Evolutionary conservation across 1,140 invertebrate genomes (phyloP).

Genomic region (Trypoxylus dichotomus): DNA sequence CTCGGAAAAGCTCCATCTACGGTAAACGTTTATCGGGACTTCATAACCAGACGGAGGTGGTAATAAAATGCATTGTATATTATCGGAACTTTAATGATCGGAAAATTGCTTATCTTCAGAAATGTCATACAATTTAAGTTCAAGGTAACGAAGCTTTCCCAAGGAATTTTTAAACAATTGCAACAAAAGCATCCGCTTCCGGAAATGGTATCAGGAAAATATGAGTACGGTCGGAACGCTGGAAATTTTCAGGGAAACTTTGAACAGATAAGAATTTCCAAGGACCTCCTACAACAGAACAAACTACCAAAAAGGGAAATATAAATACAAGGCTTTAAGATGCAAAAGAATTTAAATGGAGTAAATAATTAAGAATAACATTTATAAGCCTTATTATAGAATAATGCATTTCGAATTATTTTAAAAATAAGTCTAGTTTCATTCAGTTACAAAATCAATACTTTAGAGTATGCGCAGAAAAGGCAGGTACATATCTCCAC

Average conservation of each 20-base stretch:
- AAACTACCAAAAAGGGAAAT: not conserved
- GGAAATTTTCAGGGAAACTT: not conserved
- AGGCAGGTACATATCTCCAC: too few relatives aligned
- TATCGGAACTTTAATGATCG: not conserved
- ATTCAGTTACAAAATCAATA: not conserved
- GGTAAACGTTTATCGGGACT: not conserved
- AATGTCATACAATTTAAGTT: not conserved
- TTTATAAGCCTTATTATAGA: not conserved
- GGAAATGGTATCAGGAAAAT: not conserved
- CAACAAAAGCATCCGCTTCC: slow-evolving; percentile 5
- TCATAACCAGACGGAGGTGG: not conserved
- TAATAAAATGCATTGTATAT: slow-evolving; percentile 4
- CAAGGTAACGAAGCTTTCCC: not conserved
- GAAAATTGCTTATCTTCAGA: not conserved
- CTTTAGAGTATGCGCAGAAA: not conserved
- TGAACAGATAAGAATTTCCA: not conserved
- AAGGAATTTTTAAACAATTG: not conserved
- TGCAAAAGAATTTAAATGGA: not conserved
- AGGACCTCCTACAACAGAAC: not conserved
- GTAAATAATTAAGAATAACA: not conserved
- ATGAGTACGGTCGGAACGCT: not conserved
- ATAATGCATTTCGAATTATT: not conserved
- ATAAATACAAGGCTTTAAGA: not conserved
- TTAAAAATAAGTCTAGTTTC: not conserved
- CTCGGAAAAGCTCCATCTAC: not conserved